These are phyloP conservation scores for Spisula solida DNA, from an alignment of 2,888 invertebrate species.

Conservation along the genomic window DNA sequence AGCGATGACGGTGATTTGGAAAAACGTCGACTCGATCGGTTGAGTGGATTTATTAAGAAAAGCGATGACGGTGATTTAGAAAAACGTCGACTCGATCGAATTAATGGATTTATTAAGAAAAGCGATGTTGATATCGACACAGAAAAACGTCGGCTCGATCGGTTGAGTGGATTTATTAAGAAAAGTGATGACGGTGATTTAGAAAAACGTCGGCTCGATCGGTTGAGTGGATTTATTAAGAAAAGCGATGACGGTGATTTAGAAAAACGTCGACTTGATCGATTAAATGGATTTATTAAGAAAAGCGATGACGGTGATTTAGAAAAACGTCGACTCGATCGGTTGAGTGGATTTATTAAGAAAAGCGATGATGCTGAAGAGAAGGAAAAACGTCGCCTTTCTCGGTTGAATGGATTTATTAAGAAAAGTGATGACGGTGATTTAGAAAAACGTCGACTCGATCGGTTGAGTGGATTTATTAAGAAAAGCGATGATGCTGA, in stretches of 20 bases:
- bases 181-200: constrained; percentile 3
- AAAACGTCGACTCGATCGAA: constrained; percentile 46
- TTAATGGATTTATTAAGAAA: constrained; percentile 54
- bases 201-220: constrained; percentile 44
- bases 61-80: not conserved
- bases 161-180: constrained; percentile 33
- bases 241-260: not conserved
- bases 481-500: constrained; percentile 35
- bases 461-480: constrained; percentile 48
- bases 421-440: constrained; percentile 20
- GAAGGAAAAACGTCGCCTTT: not conserved
- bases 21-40: constrained; percentile 42
- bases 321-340: constrained; percentile 36
- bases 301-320: constrained; percentile 35
- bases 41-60: constrained; percentile 57
- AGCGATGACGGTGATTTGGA: not conserved
- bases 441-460: constrained; percentile 24
- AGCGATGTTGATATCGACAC: not conserved
- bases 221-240: constrained; percentile 8
- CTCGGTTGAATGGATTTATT: constrained; percentile 18
- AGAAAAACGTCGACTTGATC: constrained; percentile 27
- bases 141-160: constrained; percentile 23
- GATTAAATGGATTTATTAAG: constrained; percentile 35
- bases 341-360: constrained; percentile 55
- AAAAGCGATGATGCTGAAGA: constrained; percentile 25